Percentiles rank a stretch among this genome's conserved stretches.
phyloP scores from a whole-genome alignment of 2,888 invertebrate genomes.

The Ochropleura plecta region DNA sequence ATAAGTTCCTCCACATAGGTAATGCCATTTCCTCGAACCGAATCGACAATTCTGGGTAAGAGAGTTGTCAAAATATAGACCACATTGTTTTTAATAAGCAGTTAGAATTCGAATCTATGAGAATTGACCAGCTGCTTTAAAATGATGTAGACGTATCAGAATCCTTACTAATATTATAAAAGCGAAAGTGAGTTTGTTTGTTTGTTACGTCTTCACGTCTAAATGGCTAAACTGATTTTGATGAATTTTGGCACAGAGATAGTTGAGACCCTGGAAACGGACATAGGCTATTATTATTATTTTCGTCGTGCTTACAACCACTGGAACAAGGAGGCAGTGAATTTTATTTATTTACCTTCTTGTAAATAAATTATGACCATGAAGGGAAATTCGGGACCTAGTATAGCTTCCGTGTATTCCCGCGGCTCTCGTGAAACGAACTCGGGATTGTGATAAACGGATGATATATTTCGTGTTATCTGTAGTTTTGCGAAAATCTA shows the following conservation, averaged over 20 bases:
- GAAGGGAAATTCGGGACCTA: neutral
- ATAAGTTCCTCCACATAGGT: neutral
- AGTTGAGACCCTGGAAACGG: too few species aligned
- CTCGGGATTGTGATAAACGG: neutral
- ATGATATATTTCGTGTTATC: neutral
- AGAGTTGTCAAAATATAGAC: neutral
- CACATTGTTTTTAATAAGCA: conserved; percentile 8
- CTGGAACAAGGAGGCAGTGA: neutral
- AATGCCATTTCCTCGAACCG: neutral
- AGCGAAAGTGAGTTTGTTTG: too few species aligned
- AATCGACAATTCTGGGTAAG: neutral
- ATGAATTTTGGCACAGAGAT: too few species aligned
- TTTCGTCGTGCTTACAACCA: neutral
- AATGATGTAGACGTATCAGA: neutral
- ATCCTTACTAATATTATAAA: too few species aligned
- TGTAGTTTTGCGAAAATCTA: neutral
- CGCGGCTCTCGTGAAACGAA: neutral
- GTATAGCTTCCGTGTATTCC: neutral
- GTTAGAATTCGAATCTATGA: neutral
- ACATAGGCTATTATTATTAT: too few species aligned
- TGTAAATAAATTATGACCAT: conserved; percentile 2
- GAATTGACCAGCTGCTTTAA: conserved; percentile 10
- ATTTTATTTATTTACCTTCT: neutral
- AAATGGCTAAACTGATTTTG: too few species aligned
- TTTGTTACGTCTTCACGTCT: too few species aligned